phyloP scores from a whole-genome alignment of 2,888 invertebrate species.

The Heliconius ismenius region DNA sequence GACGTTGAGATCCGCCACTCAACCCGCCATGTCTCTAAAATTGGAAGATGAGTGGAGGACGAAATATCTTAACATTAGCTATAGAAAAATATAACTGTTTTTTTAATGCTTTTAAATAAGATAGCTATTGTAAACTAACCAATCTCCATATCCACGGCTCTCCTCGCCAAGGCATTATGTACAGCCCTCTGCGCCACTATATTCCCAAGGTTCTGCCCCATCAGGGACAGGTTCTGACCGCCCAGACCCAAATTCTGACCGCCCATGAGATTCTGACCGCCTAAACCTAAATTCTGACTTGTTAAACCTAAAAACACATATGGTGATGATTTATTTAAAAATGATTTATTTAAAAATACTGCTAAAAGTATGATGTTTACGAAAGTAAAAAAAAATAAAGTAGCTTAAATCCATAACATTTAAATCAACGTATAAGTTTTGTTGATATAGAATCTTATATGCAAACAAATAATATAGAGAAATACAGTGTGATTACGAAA shows the following conservation, averaged over 20 bases:
- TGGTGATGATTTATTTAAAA: neutral
- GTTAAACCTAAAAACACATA: constrained; percentile 57
- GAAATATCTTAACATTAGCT: no score
- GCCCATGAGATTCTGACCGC: constrained; percentile 57
- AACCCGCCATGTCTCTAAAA: no score
- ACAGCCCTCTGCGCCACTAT: constrained; percentile 70
- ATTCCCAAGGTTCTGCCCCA: constrained; percentile 67
- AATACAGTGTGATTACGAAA: neutral
- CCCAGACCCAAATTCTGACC: constrained; percentile 51
- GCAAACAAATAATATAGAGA: neutral
- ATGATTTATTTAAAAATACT: neutral
- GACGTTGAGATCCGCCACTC: no score
- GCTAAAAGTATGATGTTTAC: neutral
- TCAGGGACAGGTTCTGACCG: constrained; percentile 64
- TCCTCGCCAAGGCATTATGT: constrained; percentile 69
- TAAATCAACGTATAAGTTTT: neutral
- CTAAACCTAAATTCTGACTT: constrained; percentile 61
- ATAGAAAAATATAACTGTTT: no score
- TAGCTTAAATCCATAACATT: neutral
- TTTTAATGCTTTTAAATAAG: no score
- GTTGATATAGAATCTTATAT: neutral
- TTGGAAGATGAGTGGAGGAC: no score
- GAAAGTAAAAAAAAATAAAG: neutral
- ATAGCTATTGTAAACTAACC: constrained; percentile 45
- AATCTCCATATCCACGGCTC: constrained; percentile 70